Evolutionary conservation across 1,140 invertebrate genomes (phyloP), one percentile per base, ranked within the genome.

Genomic region (Formica exsecta): DNA sequence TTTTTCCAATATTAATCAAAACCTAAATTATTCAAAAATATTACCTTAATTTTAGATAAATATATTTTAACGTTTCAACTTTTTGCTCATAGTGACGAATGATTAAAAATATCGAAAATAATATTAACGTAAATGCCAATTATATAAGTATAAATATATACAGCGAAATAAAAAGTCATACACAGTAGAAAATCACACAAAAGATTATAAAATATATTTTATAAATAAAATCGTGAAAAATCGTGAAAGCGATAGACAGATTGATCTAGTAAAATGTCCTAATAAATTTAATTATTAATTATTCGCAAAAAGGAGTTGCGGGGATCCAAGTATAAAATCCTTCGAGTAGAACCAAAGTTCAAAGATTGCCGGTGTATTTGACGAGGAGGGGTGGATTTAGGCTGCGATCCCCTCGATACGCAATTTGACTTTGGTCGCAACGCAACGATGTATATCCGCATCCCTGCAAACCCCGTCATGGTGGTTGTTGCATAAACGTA

Each of bases 401-500:
- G 22, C 22, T 13, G 48, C 13, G 66, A 85, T 85, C 73, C 66
- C 59, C 16, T 25, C 51, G 54, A 89, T 87, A 75, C 57, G 79
- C 81, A 62, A 89, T 90, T 90, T 89, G 74, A 87, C 76, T 71
- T 77, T 6, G 51, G 54, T 75, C 51, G 76, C 36, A 16, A 57
- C 57, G 29, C 32, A 38, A 71, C 59, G 61, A 89, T 70, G 73
- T 70, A 87, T 76, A 91, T 89, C 86, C 87, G 79, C 88, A 89
- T 89, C 87, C 87, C 90, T 91, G 90, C 41, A 41, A 51, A 32
- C 32, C 51, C 36, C 90, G 90, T 93, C 88, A 92, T 90, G 91
- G 92, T 87, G 90, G 92, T 93, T 91, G 91, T 93, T 94, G 89
- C 92, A 91, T 92, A 92, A 87, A 86, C 87, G 91, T 92, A 91